These are phyloP conservation scores for Aplochiton taeniatus DNA, from an alignment of 2,797 vertebrate species.

Conservation along the genomic window DNA sequence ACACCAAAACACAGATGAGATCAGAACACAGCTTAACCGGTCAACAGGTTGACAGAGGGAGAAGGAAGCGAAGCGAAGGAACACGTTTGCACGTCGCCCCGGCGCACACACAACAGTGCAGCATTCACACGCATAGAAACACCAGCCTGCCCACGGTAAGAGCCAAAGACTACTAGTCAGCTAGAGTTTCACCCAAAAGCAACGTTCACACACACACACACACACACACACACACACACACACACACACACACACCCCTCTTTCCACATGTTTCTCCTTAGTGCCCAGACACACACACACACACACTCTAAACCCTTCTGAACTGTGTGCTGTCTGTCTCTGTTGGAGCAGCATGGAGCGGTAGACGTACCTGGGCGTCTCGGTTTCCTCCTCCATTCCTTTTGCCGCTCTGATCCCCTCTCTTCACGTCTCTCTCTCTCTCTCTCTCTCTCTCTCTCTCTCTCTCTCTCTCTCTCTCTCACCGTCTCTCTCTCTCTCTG, in stretches of 20 bases:
- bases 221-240: conserved; percentile 20
- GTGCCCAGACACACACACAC: background rate
- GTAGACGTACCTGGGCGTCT: too few relatives aligned
- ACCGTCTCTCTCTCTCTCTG: conserved; percentile 2
- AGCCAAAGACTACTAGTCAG: background rate
- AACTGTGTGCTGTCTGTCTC: background rate
- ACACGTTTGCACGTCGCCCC: too few relatives aligned
- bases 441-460: background rate
- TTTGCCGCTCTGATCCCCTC: conserved; percentile 25
- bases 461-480: background rate
- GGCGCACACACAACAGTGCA: background rate
- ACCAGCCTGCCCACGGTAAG: background rate
- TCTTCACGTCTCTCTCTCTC: background rate
- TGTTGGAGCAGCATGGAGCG: too few relatives aligned
- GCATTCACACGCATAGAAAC: background rate
- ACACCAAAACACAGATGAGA: background rate
- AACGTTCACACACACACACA: conserved; percentile 20
- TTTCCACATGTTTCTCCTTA: conserved; percentile 20
- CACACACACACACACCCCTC: conserved; percentile 11
- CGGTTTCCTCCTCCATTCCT: conserved; percentile 32
- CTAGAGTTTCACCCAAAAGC: conserved; percentile 2
- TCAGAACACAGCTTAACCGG: too few relatives aligned
- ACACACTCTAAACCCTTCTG: conserved; percentile 17
- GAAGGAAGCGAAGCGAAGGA: too few relatives aligned
- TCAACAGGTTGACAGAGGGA: too few relatives aligned